Conservation (phyloP, 2,888 invertebrate species). For the Stenchaetothrips biformis region DNA sequence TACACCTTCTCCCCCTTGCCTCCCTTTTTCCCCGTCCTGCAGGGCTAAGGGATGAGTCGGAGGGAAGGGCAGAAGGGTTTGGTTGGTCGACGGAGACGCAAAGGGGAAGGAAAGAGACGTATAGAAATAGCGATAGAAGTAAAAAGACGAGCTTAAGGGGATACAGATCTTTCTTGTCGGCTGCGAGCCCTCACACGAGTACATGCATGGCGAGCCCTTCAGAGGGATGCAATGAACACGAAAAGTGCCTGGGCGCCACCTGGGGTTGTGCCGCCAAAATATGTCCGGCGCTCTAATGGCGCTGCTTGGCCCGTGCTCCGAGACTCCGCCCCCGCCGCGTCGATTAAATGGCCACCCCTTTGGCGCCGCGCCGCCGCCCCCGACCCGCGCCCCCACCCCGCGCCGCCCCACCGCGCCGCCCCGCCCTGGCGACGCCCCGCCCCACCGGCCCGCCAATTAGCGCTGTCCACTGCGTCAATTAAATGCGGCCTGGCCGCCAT, state of each 20-base stretch:
- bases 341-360: not conserved
- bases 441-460: not conserved
- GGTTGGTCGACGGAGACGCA: not conserved
- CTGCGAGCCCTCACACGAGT: constrained; percentile 2
- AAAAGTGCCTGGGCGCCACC: not conserved
- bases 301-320: not conserved
- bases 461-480: not conserved
- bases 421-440: not conserved
- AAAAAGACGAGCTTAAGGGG: constrained; percentile 23
- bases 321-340: not conserved
- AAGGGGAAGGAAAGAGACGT: not conserved
- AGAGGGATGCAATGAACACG: not conserved
- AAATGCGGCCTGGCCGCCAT: not conserved
- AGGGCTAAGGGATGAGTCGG: constrained; percentile 22
- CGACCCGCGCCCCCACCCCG: not conserved
- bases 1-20: not conserved
- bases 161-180: constrained; percentile 21
- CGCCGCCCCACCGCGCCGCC: not conserved
- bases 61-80: not conserved
- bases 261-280: not conserved
- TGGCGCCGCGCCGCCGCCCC: not conserved
- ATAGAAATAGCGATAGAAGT: constrained; percentile 19
- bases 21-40: not conserved
- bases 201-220: constrained; percentile 3
- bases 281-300: not conserved